Evolutionary conservation across 2,797 vertebrate species (phyloP), one percentile per base, ranked within the genome.

Genomic region (Enoplosus armatus): DNA sequence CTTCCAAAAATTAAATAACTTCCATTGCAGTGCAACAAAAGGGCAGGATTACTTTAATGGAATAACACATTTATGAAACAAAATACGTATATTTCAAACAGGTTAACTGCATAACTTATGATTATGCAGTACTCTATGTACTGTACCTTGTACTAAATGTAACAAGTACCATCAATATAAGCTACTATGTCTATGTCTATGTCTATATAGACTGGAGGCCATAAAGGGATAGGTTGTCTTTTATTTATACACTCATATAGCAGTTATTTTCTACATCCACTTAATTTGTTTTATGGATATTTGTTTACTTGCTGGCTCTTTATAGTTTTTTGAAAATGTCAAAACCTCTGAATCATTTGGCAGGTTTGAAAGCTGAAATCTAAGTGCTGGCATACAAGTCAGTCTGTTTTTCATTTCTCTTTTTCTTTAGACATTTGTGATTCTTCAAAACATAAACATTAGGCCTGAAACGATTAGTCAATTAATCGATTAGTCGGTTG

Each of bases 291-390:
- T 72, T 53, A 50, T 74, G 45, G 29, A 12, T 56, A 18, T 58
- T 53, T 18, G 14, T 75, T 54, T 55, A 45, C 37, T 62, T 45
- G 45, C 12, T 69, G 33, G 39, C 26, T 64, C 11, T 56, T 54
- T 8, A 11, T 22, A 15, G 12, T 66, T 43, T 59, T 79, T 74
- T 39, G 3, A 11, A 24, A 55, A 73, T 53, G 39, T 59, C 54
- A 37, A 20, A 75, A 64, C 22, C 27, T 75, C 45, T 69, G 33
- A 59, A 51, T 79, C 24, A 74, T 74, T 82, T 82, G 58, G 33
- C 51, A 48, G 24, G 20, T 20, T 56, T 50, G 7, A 64, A 68
- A 63, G 29, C 27, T 61, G 41, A 76, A 54, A 61, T 69, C 22
- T 26, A 45, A 75, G 12, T 54, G 59, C 35, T 71, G 56, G 35